Evolutionary conservation across 2,888 invertebrate genomes (phyloP), one percentile per base, ranked within the genome.

Genomic region (Sphinx pinastri): DNA sequence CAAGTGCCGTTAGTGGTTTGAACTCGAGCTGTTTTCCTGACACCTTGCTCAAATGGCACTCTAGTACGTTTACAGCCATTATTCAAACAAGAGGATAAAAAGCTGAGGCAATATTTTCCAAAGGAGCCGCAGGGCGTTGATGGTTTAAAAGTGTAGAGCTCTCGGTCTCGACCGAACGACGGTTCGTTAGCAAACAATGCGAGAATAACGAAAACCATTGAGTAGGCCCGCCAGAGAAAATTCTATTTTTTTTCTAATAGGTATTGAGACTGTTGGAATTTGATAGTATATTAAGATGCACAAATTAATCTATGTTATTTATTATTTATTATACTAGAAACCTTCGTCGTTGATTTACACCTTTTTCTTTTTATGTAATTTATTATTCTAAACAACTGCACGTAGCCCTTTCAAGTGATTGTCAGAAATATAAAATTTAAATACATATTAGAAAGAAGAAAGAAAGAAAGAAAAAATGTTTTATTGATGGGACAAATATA

Each of bases 1-100:
- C 93, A 93, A 91, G 86, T 86, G 79, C 88, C 89, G 91, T 90
- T 91, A 92, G 92, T 88, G 91, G 93, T 91, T 90, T 81, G 82
- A 87, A 89, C 86, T 90, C 84, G 84, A 88, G 86, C 84, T 88
- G 88, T 89, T 91, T 90, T 87, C 88, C 84, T 86, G 91, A 88
- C 91, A 93, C 93, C 93, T 93, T 90, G 85, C 87, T 89, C 87
- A 89, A 91, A 91, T 89, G 89, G 89, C 88, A 84, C 85, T 86
- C 84, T 83, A 91, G 92, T 91, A 91, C 92, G 87, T 90, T 92
- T 91, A 91, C 91, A 89, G 88, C 88, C 90, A 93, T 93, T 92
- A 93, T 93, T 93, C 93, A 93, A 94, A 93, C 93, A 92, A 92
- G 91, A 89, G 88, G 91, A 92, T 93, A 93, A 93, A 93, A 93